Evolutionary conservation across 23 tunicate genomes (phyloP), one percentile per base, ranked within the genome.

Genomic region (Halocynthia roretzi): DNA sequence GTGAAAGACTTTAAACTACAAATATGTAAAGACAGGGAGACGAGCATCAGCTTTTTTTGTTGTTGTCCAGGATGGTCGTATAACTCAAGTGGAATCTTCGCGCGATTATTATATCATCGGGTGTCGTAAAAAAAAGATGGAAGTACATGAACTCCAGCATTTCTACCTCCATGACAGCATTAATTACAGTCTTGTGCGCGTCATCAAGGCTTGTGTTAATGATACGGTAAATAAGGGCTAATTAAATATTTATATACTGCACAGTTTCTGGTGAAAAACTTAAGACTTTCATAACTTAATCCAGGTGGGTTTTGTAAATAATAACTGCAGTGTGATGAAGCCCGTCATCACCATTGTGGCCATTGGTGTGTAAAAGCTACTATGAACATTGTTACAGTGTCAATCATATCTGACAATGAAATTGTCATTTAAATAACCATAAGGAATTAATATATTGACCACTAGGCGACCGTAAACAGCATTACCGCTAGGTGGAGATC

Each of bases 61-160:
- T 49, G 15, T 61, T 63, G 12, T 11, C 19, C 53, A 62, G 81
- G 44, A 62, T 7, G 81, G 71, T 19, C 22, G 64, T 10, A 84
- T 89, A 50, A 84, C 88, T 7, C 96, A 82, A 49, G 98, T 92
- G 14, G 98, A 92, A 44, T 67, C 72, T 8, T 92, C 98, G 23
- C 84, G 88, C 56, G 98, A 92, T 52, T 86, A 92, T 68, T 92
- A 92, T 75, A 85, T 92, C 56, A 82, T 92, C 53, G 87, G 87
- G 0, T 92, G 98, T 77, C 77, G 51, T 52, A 69, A 90, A 8
- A 81, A 81, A 53, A 76, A 82, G 71, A 86, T 86, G 91, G 82
- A 62, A 57, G 70, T 84, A 5, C 98, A 92, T 60, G 92, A 92
- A 62, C 78, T 92, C 15, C 75, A 70, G 21, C 73, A 68, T 70